phyloP scores from a whole-genome alignment of 2,113 vertebrate species.

The Triplophysa siluroides region DNA sequence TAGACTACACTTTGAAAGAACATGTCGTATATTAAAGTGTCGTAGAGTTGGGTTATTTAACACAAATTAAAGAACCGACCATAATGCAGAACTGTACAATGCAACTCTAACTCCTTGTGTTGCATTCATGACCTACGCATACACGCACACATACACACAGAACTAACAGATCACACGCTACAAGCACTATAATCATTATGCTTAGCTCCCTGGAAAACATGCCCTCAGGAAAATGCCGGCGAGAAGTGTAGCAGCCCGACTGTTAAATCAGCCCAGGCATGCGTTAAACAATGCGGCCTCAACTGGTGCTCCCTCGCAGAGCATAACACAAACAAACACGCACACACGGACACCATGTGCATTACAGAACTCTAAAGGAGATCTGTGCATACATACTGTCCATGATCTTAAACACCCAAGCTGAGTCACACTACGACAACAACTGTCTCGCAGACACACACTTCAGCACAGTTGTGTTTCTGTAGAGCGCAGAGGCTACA shows the following conservation, averaged over 20 bases:
- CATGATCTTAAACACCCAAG: not conserved
- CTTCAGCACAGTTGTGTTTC: conserved; percentile 6
- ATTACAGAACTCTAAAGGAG: conserved; percentile 41
- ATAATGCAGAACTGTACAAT: not conserved
- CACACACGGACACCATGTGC: conserved; percentile 34
- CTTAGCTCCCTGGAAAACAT: conserved; percentile 68
- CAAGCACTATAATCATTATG: conserved; percentile 71
- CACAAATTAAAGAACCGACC: not conserved
- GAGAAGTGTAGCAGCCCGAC: conserved; percentile 61
- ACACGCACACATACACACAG: conserved; percentile 16
- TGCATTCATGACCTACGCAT: not conserved
- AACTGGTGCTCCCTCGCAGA: conserved; percentile 56
- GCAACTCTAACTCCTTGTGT: conserved; percentile 12
- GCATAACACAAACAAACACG: conserved; percentile 28
- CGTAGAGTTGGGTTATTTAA: not conserved
- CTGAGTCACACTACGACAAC: not conserved
- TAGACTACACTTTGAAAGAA: conserved; percentile 26
- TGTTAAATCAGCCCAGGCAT: conserved; percentile 75
- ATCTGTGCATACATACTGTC: conserved; percentile 38
- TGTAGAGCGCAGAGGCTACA: conserved; percentile 23
- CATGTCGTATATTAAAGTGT: not conserved
- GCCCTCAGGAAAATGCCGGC: conserved; percentile 59
- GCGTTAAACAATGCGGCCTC: conserved; percentile 74
- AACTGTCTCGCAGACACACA: conserved; percentile 24
- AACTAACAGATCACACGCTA: conserved; percentile 35